These are phyloP conservation scores for Drosophila erecta DNA, from an alignment of 1,140 invertebrate genomes.

Conservation along the genomic window DNA sequence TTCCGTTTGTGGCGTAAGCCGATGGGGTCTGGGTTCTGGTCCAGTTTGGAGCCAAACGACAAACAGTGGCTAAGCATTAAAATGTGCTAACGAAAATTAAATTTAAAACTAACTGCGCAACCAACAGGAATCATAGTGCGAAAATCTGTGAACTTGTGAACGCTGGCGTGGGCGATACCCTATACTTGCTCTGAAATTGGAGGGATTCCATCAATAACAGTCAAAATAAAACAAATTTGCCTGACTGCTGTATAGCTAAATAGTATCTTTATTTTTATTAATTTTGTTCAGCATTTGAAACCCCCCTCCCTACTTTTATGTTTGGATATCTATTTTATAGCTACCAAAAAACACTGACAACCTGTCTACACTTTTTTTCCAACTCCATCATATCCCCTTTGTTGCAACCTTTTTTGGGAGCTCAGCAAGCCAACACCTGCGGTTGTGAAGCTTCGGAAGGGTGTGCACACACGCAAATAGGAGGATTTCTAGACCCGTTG, in stretches of 20 bases:
- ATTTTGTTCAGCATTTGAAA: no score
- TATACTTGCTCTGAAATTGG: background rate
- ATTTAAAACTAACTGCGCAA: constrained; percentile 63
- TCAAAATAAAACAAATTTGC: no score
- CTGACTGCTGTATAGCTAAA: no score
- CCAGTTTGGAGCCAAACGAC: constrained; percentile 54
- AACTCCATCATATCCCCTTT: constrained; percentile 10
- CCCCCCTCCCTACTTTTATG: background rate
- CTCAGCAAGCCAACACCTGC: constrained; percentile 58
- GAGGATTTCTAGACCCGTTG: constrained; percentile 18
- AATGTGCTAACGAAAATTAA: constrained; percentile 69
- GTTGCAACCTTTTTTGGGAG: constrained; percentile 36
- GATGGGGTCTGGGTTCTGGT: constrained; percentile 9
- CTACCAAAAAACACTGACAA: background rate
- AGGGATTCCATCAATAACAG: no score
- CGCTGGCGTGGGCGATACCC: background rate
- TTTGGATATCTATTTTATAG: no score
- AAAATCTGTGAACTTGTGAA: background rate
- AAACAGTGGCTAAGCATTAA: constrained; percentile 69
- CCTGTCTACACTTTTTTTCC: background rate
- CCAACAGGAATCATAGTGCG: constrained; percentile 44
- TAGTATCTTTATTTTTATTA: no score
- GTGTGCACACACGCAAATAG: constrained; percentile 9
- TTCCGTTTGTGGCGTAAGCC: constrained; percentile 75
- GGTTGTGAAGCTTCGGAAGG: constrained; percentile 53